Evolutionary conservation across 2,888 invertebrate species (phyloP), one percentile per base, ranked within the genome.

Genomic region (Encarsia formosa): DNA sequence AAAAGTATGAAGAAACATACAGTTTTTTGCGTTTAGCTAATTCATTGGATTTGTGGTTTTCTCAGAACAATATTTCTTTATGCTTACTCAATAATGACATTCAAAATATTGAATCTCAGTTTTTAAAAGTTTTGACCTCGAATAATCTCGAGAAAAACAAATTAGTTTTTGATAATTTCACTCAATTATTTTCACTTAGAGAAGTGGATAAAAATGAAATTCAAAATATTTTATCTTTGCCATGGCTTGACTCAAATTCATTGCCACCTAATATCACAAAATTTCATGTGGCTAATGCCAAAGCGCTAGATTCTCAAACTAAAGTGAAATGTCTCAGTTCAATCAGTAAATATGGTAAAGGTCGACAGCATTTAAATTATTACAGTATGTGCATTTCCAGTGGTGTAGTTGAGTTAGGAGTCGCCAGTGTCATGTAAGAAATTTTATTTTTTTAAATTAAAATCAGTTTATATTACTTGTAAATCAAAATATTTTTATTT

Each of bases 361-460:
- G 64, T 24, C 63, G 50, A 16, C 61, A 63, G 26, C 63, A 63
- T 38, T 54, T 73, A 11, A 59, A 65, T 38, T 35, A 68, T 23
- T 54, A 73, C 18, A 61, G 64, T 26, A 53, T 47, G 2, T 69
- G 67, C 35, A 58, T 68, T 20, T 51, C 47, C 3, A 61, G 54
- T 45, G 49, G 53, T 29, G 61, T 66, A 40, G 59, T 59, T 16
- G 63, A 67, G 38, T 56, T 74, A 29, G 62, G 65, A 1, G 51
- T 64, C 39, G 61, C 64, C 35, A 65, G 63, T 31, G 48, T 73
- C 38, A 42, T 54, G 71, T 71, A 61, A 65, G 69, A 63, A 52
- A 29, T 40, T 44, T 39, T 26, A 41, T 26, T 48, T 50, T 35
- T 16, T 1, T 11, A 49, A 29, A 37, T 1, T 22, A 37, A n/a